Evolutionary conservation across 2,888 invertebrate species (phyloP), one percentile per base, ranked within the genome.

Genomic region (Drosophila demipolita): DNA sequence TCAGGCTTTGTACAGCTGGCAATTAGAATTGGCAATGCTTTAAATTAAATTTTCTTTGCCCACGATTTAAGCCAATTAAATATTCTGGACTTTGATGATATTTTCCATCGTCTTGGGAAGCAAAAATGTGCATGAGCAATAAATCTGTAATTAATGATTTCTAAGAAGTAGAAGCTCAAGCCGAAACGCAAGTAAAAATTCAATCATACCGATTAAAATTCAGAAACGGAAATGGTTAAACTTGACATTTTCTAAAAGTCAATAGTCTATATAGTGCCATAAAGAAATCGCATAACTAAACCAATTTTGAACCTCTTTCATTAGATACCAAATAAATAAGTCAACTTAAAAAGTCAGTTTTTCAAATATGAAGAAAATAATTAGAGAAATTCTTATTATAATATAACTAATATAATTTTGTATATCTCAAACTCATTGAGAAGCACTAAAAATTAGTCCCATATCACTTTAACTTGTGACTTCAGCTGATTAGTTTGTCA

Each of bases 31-130:
- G 72, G 9, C 63, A 52, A 48, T 58, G 57, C 72, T 38, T 53
- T 35, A 38, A 53, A 45, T 53, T 23, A 36, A 49, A 69, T 40
- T 40, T 23, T 32, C 20, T 29, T 54, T 52, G n/a, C 40, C 40
- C 38, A 23, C 49, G 36, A 50, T 40, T 74, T 42, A 26, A 59
- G 35, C 68, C 68, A 68, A 75, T 74, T 68, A 49, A 50, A 42
- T 48, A 55, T 42, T 23, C 42, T 11, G n/a, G n/a, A 12, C 54
- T 36, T 38, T n/a, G 23, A 33, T 15, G 11, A 8, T 15, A n/a
- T 45, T 48, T 65, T 38, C 20, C 61, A 64, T n/a, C n/a, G 36
- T 32, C 35, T 63, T 33, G 1, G 0, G 8, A 15, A 33, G 11
- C 49, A 29, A 26, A 9, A 5, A 17, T 11, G 0, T 17, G 23